phyloP scores from a whole-genome alignment of 2,888 invertebrate species.

The Morpho achilles region DNA sequence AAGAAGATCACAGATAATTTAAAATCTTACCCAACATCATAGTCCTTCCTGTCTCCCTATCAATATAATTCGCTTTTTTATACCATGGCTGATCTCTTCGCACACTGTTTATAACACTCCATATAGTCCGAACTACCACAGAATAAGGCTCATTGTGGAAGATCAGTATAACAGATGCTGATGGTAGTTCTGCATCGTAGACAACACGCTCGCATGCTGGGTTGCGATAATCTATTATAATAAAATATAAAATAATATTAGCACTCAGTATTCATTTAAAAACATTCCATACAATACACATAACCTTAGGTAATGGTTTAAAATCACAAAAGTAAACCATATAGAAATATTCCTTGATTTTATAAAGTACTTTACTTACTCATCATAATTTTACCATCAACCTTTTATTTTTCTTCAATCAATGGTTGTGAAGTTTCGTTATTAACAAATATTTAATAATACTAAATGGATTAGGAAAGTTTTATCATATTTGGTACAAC shows the following conservation, averaged over 20 bases:
- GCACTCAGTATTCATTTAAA: neutral
- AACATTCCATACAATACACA: no score
- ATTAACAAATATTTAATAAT: no score
- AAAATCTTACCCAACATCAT: constrained; percentile 48
- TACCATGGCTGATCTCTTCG: constrained; percentile 56
- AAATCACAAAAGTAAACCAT: no score
- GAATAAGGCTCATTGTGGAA: constrained; percentile 96
- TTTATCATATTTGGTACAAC: no score
- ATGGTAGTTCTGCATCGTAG: constrained; percentile 81
- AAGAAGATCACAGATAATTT: no score
- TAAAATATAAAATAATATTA: neutral
- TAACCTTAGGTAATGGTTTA: no score
- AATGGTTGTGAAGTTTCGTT: no score
- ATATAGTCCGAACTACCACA: constrained; percentile 89
- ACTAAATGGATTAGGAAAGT: no score
- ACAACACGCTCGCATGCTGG: constrained; percentile 58
- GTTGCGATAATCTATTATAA: constrained; percentile 53
- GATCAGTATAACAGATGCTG: constrained; percentile 89
- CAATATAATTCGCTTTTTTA: constrained; percentile 48
- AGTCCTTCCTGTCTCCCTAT: constrained; percentile 42
- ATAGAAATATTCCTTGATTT: no score
- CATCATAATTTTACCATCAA: no score
- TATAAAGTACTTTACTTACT: no score
- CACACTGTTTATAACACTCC: constrained; percentile 92
- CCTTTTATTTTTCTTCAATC: no score